Percentiles rank a stretch among this genome's conserved stretches.
These are phyloP conservation scores for Rhadina sibilatrix DNA, from an alignment of 2,113 vertebrate species.

Conservation along the genomic window DNA sequence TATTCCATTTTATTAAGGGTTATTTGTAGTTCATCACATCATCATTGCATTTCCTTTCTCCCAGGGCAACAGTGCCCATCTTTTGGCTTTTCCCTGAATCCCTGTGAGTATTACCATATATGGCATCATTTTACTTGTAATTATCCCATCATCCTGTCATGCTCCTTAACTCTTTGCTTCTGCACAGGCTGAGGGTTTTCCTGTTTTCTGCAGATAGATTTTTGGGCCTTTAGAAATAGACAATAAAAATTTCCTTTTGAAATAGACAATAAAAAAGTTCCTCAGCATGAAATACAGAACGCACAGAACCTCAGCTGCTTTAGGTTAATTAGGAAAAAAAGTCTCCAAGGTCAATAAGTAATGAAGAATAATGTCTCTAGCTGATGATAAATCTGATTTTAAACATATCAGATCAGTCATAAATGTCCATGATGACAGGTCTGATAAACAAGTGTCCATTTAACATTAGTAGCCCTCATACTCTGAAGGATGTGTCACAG, in stretches of 20 bases:
- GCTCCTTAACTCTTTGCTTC: constrained; percentile 16
- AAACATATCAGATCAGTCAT: background rate
- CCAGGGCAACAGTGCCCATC: constrained; percentile 42
- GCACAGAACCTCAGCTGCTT: background rate
- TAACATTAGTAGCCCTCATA: background rate
- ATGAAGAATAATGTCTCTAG: background rate
- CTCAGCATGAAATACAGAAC: background rate
- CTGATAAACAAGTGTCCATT: background rate
- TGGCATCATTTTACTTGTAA: constrained; percentile 41
- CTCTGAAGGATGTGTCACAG: background rate
- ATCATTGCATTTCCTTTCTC: constrained; percentile 39
- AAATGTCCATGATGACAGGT: background rate
- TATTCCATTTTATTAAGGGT: constrained; percentile 30
- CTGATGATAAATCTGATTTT: background rate
- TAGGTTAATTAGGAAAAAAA: background rate
- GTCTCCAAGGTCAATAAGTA: background rate
- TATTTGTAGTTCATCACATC: constrained; percentile 33
- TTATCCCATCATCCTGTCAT: background rate
- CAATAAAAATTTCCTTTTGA: background rate
- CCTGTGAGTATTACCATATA: constrained; percentile 31
- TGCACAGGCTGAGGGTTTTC: background rate
- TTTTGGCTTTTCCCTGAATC: constrained; percentile 35
- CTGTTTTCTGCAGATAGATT: background rate
- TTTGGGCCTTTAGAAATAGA: background rate
- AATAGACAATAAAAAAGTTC: background rate